These are phyloP conservation scores for Ambastaia sidthimunki DNA, from an alignment of 2,797 vertebrate species.

Conservation along the genomic window DNA sequence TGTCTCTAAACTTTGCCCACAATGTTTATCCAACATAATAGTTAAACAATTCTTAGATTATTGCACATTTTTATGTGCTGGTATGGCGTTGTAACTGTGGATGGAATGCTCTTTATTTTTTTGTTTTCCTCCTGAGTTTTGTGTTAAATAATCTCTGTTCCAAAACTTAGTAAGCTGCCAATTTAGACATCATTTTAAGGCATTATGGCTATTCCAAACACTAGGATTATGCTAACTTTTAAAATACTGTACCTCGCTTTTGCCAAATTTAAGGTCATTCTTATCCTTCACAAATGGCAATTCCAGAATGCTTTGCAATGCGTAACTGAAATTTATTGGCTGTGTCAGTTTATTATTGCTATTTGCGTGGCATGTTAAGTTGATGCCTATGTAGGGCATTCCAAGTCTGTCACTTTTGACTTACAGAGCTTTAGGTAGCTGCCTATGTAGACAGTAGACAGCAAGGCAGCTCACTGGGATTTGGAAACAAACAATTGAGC, in stretches of 20 bases:
- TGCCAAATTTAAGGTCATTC: too few species aligned
- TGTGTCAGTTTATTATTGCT: too few species aligned
- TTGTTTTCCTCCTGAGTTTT: neutral
- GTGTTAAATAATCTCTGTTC: too few species aligned
- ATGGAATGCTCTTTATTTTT: constrained; percentile 28
- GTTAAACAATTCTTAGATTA: constrained; percentile 10
- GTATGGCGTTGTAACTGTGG: neutral
- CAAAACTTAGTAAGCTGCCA: too few species aligned
- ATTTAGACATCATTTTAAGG: too few species aligned
- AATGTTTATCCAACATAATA: constrained; percentile 23
- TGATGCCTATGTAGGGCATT: neutral
- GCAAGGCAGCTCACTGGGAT: neutral
- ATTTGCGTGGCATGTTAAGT: neutral
- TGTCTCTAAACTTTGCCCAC: neutral
- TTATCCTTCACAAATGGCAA: too few species aligned
- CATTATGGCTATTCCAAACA: too few species aligned
- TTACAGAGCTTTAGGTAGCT: neutral
- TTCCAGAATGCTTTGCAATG: too few species aligned
- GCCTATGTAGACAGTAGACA: neutral
- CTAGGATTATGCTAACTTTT: too few species aligned
- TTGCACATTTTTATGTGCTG: constrained; percentile 4
- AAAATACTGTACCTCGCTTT: too few species aligned
- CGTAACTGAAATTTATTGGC: too few species aligned
- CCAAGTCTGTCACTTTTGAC: neutral
- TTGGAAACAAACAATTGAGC: neutral